These are phyloP conservation scores for Arrhopalites spinosus DNA, from an alignment of 2,888 invertebrate species.

Conservation along the genomic window DNA sequence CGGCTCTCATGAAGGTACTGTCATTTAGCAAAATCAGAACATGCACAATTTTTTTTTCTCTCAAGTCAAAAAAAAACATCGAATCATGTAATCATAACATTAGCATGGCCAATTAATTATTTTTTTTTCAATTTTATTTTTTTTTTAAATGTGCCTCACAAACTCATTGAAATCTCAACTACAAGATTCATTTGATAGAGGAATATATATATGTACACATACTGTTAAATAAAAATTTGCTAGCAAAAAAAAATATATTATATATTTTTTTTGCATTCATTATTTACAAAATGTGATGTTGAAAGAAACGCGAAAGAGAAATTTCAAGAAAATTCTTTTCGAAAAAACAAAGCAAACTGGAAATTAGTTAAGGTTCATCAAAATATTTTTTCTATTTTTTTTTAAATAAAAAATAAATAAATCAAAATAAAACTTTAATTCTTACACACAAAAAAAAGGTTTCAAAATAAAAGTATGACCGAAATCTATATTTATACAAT, in stretches of 20 bases:
- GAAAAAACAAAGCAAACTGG: slow-evolving; percentile 18
- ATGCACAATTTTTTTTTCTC: slow-evolving; percentile 27
- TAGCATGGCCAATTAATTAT: background rate
- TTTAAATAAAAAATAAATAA: background rate
- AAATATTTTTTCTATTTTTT: background rate
- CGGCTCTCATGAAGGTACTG: slow-evolving; percentile 50
- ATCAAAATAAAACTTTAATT: no score
- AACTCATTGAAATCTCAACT: background rate
- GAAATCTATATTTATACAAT: no score
- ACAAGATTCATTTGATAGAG: background rate
- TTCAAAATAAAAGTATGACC: no score
- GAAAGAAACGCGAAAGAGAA: slow-evolving; percentile 27
- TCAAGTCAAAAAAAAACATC: background rate
- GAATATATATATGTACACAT: background rate
- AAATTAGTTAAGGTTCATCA: background rate
- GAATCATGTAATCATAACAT: background rate
- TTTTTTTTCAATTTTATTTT: background rate
- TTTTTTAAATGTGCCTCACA: background rate
- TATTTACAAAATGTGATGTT: slow-evolving; percentile 17
- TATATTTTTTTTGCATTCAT: background rate
- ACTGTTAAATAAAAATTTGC: background rate
- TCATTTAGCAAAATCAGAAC: slow-evolving; percentile 25
- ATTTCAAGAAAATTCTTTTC: slow-evolving; percentile 12
- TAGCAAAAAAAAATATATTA: background rate
- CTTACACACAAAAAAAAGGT: no score